Evolutionary conservation across 2,113 vertebrate genomes (phyloP), one percentile per base, ranked within the genome.

Genomic region (Prionailurus bengalensis): DNA sequence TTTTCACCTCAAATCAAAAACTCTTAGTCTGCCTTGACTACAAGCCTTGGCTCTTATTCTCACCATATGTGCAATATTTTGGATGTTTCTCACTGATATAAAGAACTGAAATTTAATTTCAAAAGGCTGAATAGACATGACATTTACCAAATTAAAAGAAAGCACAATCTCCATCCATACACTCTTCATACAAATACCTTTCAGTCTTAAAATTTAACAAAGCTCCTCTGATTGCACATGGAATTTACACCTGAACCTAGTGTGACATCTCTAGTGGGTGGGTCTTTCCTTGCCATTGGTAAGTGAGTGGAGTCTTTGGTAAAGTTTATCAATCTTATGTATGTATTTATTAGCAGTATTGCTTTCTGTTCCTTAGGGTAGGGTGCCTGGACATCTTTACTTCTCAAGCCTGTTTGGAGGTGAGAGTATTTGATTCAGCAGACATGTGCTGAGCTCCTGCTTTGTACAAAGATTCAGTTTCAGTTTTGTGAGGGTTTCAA

Each of bases 181-280:
- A 85, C 23, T 74, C 45, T 94, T 97, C n/a, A 68, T 68, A 71
- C 39, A 96, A 95, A 96, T n/a, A 80, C 17, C 31, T 91, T 97
- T 79, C n/a, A 5, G 65, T 73, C 25, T 71, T 53, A 81, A 93
- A 84, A 82, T 82, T 31, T 68, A 94, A 66, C 74, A 79, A 96
- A 95, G 66, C 5, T n/a, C 39, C 53, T 89, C 51, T 53, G 12
- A 84, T 42, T 78, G 91, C 68, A 82, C 66, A 25, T 42, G 15
- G 61, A 92, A 84, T 73, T 89, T 78, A 82, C 66, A 89, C 23
- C 53, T 48, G 66, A 84, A 31, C 17, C 13, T 79, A 23, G 25
- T 4, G 65, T 51, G 71, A 89, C 31, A 45, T 29, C 70, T 58
- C 63, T 66, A 33, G 51, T 8, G 6, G 42, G 23, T 21, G 4